These are phyloP conservation scores for Atlantisia rogersi DNA, from an alignment of 2,113 vertebrate species.

Conservation along the genomic window DNA sequence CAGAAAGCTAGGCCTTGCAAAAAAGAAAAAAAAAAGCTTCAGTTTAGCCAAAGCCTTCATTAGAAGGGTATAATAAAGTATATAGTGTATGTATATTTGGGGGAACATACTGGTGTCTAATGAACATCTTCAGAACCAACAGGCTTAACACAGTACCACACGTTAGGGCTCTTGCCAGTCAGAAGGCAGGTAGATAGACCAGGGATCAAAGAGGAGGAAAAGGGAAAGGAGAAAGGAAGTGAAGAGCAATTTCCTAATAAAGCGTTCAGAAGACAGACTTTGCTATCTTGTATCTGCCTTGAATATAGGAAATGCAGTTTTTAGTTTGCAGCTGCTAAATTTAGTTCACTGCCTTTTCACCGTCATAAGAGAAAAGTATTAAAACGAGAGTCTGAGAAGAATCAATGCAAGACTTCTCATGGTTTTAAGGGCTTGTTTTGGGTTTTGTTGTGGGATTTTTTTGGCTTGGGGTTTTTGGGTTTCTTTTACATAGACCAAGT, in stretches of 20 bases:
- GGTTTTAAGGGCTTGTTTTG: background rate
- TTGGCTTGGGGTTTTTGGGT: too few relatives aligned
- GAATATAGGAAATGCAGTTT: background rate
- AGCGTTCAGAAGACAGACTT: background rate
- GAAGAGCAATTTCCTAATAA: background rate
- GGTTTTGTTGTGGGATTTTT: background rate
- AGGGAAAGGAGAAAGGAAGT: background rate
- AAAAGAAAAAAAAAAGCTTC: background rate
- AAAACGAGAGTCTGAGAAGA: background rate
- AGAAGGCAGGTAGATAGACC: background rate
- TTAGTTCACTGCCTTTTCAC: background rate
- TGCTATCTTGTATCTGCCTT: background rate
- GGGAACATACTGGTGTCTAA: background rate
- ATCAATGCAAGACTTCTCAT: background rate
- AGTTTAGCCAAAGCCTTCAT: background rate
- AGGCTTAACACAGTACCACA: background rate
- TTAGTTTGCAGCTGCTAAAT: background rate
- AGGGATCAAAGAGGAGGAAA: background rate
- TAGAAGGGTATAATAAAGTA: background rate
- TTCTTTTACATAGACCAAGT: too few relatives aligned
- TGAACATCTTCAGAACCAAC: background rate
- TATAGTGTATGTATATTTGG: background rate
- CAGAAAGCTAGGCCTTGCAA: background rate
- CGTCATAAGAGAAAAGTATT: background rate
- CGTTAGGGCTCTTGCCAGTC: background rate